Evolutionary conservation across 2,888 invertebrate species (phyloP), one percentile per base, ranked within the genome.

Genomic region (Ditylenchus weischeri): DNA sequence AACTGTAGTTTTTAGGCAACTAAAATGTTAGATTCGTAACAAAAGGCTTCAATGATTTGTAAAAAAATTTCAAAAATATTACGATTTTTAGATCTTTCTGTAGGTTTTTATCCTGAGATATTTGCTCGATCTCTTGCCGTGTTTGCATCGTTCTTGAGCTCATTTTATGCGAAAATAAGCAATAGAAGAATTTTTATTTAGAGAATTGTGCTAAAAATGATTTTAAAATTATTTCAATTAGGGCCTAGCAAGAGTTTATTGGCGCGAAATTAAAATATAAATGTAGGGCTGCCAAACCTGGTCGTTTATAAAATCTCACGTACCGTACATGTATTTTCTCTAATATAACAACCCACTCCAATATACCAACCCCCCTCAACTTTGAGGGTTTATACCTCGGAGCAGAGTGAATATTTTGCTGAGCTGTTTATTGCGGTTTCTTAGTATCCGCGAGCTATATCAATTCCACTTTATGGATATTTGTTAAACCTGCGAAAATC

Each of bases 1-100:
- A 98, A 84, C 93, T 95, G 83, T 98, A 98, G 86, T 98, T 99
- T 47, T 88, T 85, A 2, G 98, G 98, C 63, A 98, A 86, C 75
- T 73, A 57, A 72, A 76, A 64, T n/a, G 21, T 15, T 7, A 1
- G n/a, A 36, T 15, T 2, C 8, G n/a, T 62, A 21, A 10, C 8
- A 19, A 38, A 61, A 35, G 11, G n/a, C n/a, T 13, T 29, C 5
- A 1, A 49, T 48, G 36, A 19, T 62, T 18, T n/a, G 51, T 67
- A 36, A 18, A 13, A 36, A 35, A 21, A 65, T 48, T 50, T 43
- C 43, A 43, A 43, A 6, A 43, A 43, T 4, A 76, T 65, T 57
- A 79, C 80, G 57, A 80, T 79, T 74, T 77, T 69, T 58, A 80
- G 50, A 68, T 81, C 80, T 47, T 74, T 38, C 35, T 63, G 49